These are phyloP conservation scores for Lemur catta DNA, from an alignment of 2,797 vertebrate species.

Conservation along the genomic window DNA sequence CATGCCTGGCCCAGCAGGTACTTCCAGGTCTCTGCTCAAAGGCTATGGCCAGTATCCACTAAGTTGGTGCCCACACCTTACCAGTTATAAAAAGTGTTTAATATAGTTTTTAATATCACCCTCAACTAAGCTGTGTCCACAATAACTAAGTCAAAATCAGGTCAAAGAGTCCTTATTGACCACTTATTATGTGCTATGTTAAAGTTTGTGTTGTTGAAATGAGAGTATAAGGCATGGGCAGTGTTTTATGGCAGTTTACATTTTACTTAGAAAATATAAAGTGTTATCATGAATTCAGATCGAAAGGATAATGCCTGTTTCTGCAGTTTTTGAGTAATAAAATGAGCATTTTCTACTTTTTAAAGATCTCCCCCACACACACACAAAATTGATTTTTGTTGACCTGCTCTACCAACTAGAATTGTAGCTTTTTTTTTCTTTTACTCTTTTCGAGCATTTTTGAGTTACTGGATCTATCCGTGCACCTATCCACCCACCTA, in stretches of 20 bases:
- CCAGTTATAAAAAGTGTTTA: neutral
- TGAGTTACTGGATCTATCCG: neutral
- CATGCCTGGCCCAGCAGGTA: rapidly evolving
- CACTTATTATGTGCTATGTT: neutral
- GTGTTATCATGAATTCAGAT: neutral
- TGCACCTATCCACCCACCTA: neutral
- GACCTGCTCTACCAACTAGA: neutral
- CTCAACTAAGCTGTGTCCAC: neutral
- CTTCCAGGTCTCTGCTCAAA: neutral
- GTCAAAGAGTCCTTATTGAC: neutral
- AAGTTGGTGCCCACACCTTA: neutral
- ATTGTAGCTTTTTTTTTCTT: neutral
- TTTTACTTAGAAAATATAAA: neutral
- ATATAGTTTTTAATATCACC: neutral
- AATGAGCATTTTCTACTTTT: neutral
- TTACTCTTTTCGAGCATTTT: neutral
- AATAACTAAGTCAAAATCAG: neutral
- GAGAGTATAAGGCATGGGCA: too few relatives aligned
- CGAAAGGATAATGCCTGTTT: neutral
- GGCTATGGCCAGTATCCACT: neutral
- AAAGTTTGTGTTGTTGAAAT: neutral
- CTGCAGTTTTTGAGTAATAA: neutral
- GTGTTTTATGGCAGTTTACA: neutral
- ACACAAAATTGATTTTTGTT: neutral
- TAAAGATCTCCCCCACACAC: neutral